These are phyloP conservation scores for Epizoanthus scotinus DNA, from an alignment of 92 coral and sea anemone genomes.

Conservation along the genomic window DNA sequence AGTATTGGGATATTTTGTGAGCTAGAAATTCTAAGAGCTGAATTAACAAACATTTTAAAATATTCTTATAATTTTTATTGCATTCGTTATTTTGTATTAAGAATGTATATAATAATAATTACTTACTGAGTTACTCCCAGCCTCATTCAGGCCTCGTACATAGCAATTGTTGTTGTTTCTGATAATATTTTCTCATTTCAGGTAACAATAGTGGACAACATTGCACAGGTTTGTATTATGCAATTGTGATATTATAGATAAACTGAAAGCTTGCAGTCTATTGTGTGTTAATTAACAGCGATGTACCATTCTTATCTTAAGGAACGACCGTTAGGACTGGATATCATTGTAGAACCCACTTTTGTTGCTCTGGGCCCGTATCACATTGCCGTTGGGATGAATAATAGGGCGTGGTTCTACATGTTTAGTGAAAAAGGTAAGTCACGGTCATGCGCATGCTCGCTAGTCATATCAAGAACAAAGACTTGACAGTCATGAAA, in stretches of 20 bases:
- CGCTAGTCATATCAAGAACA: no score
- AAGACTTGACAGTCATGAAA: no score
- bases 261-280: not conserved
- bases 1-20: no score
- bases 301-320: conserved; percentile 23
- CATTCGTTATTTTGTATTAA: no score
- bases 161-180: not conserved
- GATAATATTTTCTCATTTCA: conserved; percentile 17
- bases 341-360: conserved; percentile 89
- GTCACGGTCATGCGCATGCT: no score
- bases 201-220: conserved; percentile 90
- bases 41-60: no score
- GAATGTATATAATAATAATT: no score
- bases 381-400: conserved; percentile 97
- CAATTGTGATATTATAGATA: not conserved
- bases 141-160: no score
- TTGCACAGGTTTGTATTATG: conserved; percentile 78
- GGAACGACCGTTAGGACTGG: conserved; percentile 93
- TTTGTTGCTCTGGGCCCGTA: conserved; percentile 97
- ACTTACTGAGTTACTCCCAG: no score
- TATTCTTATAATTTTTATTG: no score
- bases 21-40: no score
- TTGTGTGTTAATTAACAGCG: not conserved
- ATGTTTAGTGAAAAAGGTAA: conserved; percentile 91
- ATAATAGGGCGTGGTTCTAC: conserved; percentile 99